Conservation (phyloP, 2,113 vertebrate species). For the Atractosteus spatula region DNA sequence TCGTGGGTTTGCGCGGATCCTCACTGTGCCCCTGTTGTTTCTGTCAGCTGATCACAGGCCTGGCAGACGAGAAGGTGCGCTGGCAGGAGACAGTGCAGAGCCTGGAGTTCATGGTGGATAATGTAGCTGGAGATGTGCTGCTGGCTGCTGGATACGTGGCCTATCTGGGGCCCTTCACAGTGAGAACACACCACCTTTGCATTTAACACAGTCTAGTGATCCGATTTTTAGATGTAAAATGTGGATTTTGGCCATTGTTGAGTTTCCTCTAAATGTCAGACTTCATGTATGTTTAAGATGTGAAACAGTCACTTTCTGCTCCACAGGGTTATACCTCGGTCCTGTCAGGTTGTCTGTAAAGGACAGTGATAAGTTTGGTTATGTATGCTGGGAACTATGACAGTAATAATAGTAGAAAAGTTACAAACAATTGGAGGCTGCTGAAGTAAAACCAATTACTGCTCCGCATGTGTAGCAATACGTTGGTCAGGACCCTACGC, state of each 20-base stretch:
- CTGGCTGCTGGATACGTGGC: constrained; percentile 80
- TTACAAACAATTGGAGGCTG: too few species aligned
- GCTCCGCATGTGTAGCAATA: too few species aligned
- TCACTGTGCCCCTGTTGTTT: neutral
- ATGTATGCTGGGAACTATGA: too few species aligned
- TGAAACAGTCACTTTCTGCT: too few species aligned
- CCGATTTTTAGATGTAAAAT: neutral
- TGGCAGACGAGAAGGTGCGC: constrained; percentile 82
- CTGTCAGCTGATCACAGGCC: constrained; percentile 77
- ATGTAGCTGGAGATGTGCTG: constrained; percentile 78
- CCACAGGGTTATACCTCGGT: too few species aligned
- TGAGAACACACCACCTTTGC: constrained; percentile 48
- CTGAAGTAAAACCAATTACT: too few species aligned
- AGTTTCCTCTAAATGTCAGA: neutral
- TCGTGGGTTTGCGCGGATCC: neutral
- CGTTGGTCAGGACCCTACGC: too few species aligned
- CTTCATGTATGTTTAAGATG: neutral
- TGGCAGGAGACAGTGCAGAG: constrained; percentile 80
- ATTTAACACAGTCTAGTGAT: neutral
- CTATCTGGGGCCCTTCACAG: constrained; percentile 91
- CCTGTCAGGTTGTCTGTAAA: too few species aligned
- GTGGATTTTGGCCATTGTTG: neutral
- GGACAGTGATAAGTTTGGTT: too few species aligned
- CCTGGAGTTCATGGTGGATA: constrained; percentile 77
- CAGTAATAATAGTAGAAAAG: too few species aligned